Conservation (phyloP, 2,797 vertebrate species). For the Leontopithecus rosalia region DNA sequence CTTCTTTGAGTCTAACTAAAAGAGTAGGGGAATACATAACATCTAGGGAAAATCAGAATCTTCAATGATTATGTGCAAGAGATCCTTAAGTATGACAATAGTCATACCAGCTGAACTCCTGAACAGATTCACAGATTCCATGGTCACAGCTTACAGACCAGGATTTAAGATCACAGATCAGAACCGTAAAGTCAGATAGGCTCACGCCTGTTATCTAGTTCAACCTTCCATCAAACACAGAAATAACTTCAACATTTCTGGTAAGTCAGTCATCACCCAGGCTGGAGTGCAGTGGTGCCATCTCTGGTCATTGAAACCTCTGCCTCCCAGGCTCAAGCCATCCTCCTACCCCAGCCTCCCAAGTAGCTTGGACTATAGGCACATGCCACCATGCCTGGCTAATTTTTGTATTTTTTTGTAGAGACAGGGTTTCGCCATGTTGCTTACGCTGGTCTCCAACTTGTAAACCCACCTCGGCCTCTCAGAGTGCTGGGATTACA, state of each 20-base stretch:
- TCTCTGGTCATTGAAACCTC: too few species aligned
- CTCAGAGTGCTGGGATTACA: too few species aligned
- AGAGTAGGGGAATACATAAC: not conserved
- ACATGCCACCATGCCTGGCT: too few species aligned
- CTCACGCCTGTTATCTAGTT: not conserved
- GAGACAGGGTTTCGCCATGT: too few species aligned
- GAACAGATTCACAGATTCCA: not conserved
- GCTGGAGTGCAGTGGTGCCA: too few species aligned
- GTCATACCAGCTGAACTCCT: not conserved
- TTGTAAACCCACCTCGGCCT: too few species aligned
- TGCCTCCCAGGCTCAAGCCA: too few species aligned
- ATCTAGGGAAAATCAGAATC: not conserved
- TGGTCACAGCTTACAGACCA: not conserved
- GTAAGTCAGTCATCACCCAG: not conserved
- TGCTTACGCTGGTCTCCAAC: too few species aligned
- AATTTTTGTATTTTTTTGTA: too few species aligned
- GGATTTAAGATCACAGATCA: not conserved
- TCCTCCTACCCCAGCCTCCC: too few species aligned
- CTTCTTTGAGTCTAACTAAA: not conserved
- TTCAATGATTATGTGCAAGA: not conserved
- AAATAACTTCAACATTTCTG: constrained; percentile 36
- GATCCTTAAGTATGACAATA: not conserved
- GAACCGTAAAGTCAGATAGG: not conserved
- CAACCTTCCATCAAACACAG: constrained; percentile 30
- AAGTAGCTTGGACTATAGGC: too few species aligned